Evolutionary conservation across 2,888 invertebrate genomes (phyloP).

Genomic region (Argyresthia albistria): DNA sequence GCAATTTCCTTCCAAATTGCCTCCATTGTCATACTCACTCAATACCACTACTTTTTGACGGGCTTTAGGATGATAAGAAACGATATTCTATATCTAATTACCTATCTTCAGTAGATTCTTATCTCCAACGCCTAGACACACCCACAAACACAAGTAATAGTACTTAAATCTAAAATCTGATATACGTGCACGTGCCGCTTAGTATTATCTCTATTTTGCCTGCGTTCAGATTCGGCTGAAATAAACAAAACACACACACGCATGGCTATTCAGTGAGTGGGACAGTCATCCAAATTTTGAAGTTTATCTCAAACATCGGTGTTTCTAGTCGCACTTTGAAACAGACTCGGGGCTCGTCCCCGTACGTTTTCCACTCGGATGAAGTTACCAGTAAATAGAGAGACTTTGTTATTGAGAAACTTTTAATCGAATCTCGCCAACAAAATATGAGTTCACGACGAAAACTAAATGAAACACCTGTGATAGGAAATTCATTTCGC

Average conservation of each 20-base stretch:
- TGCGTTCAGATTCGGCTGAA: too few relatives aligned
- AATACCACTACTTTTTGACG: too few relatives aligned
- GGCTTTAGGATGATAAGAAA: too few relatives aligned
- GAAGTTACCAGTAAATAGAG: constrained; percentile 17
- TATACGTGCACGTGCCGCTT: too few relatives aligned
- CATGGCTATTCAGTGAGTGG: not conserved
- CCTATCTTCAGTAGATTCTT: too few relatives aligned
- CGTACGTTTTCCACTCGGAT: constrained; percentile 17
- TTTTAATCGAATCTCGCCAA: constrained; percentile 40
- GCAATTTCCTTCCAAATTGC: too few relatives aligned
- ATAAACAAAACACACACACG: not conserved
- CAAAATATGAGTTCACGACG: constrained; percentile 16
- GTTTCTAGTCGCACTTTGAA: not conserved
- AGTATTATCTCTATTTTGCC: too few relatives aligned
- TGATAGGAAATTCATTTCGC: constrained; percentile 7
- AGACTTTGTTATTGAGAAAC: constrained; percentile 30
- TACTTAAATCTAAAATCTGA: too few relatives aligned
- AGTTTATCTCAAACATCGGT: not conserved
- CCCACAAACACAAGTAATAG: too few relatives aligned
- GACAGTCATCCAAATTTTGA: not conserved
- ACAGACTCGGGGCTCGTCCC: constrained; percentile 8
- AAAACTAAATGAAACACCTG: constrained; percentile 23
- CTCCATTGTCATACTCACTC: too few relatives aligned
- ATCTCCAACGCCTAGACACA: too few relatives aligned
- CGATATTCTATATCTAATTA: too few relatives aligned